Percentiles rank a stretch among this genome's conserved stretches.
Evolutionary conservation across 2,888 invertebrate species (phyloP).

Genomic region (Phorcus lineatus): DNA sequence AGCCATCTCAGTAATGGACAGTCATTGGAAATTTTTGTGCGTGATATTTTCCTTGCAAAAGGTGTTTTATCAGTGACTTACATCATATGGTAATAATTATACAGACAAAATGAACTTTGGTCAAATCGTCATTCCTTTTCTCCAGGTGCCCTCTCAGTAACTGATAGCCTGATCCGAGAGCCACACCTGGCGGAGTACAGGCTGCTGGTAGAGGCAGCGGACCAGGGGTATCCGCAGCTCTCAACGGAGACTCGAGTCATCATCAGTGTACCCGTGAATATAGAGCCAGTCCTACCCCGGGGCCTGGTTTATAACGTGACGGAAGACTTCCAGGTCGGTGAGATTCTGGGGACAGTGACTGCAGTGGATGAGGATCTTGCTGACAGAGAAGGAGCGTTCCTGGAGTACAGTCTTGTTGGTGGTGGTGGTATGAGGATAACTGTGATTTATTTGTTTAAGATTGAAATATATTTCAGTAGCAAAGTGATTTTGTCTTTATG

Average conservation of each 20-base stretch:
- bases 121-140: background rate
- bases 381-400: background rate
- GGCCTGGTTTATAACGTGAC: background rate
- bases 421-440: background rate
- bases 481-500: too few relatives aligned
- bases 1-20: too few relatives aligned
- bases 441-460: too few relatives aligned
- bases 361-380: conserved; percentile 17
- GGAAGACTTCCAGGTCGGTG: background rate
- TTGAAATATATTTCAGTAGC: too few relatives aligned
- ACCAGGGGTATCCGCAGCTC: conserved; percentile 31
- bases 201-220: conserved; percentile 27
- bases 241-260: conserved; percentile 22
- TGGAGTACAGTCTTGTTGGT: background rate
- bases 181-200: background rate
- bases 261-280: conserved; percentile 14
- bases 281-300: background rate
- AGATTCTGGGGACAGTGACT: background rate
- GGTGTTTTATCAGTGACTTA: too few relatives aligned
- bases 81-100: too few relatives aligned
- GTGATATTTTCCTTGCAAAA: too few relatives aligned
- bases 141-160: background rate
- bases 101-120: too few relatives aligned
- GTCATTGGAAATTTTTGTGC: too few relatives aligned
- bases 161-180: conserved; percentile 6